These are phyloP conservation scores for Calvadosia cruxmelitensis DNA, from an alignment of 30 jellyfish, hydroid and myxozoan species.

Conservation along the genomic window DNA sequence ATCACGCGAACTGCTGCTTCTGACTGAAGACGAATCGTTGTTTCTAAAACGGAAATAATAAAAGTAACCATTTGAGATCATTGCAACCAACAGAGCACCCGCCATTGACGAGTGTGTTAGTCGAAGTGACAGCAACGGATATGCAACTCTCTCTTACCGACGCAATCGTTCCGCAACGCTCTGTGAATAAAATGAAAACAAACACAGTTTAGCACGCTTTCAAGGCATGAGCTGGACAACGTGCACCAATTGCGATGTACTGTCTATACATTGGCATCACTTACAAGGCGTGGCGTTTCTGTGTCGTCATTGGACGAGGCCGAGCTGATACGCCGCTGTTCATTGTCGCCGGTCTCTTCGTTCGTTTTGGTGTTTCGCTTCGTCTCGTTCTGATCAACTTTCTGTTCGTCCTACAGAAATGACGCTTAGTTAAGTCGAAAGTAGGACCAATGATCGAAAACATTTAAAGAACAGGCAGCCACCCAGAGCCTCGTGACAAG, in stretches of 20 bases:
- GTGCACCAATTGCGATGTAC: neutral
- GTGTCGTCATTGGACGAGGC: slow-evolving; percentile 23
- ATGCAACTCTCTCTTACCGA: slow-evolving; percentile 9
- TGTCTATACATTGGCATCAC: neutral
- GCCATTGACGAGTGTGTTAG: too few relatives aligned
- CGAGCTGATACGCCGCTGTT: neutral
- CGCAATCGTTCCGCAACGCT: slow-evolving; percentile 78
- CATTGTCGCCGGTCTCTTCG: slow-evolving; percentile 12
- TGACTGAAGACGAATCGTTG: neutral
- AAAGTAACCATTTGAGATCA: too few relatives aligned
- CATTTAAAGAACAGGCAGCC: too few relatives aligned
- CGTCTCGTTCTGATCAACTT: slow-evolving; percentile 56
- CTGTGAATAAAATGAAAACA: slow-evolving; percentile 18
- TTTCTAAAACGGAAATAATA: neutral
- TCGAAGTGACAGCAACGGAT: too few relatives aligned
- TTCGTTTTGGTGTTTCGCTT: slow-evolving; percentile 33
- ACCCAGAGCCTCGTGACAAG: too few relatives aligned
- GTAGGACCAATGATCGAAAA: too few relatives aligned
- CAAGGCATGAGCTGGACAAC: neutral
- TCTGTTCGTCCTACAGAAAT: slow-evolving; percentile 23
- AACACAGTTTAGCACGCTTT: neutral
- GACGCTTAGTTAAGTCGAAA: too few relatives aligned
- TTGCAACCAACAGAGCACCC: too few relatives aligned
- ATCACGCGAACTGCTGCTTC: too few relatives aligned
- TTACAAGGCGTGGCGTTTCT: slow-evolving; percentile 56